Evolutionary conservation across 2,797 vertebrate species (phyloP).

Genomic region (Cheirogaleus major): DNA sequence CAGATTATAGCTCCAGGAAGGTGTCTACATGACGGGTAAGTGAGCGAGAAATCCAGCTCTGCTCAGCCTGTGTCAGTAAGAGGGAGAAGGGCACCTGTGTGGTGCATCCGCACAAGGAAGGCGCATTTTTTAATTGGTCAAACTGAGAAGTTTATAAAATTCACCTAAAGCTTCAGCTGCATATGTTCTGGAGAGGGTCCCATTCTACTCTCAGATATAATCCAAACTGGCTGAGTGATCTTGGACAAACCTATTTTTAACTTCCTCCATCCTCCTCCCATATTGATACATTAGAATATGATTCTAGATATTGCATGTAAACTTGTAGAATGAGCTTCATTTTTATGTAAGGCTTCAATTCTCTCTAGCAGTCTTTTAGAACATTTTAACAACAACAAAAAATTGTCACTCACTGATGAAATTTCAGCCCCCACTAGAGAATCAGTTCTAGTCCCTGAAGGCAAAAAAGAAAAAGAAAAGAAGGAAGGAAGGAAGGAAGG

Average conservation of each 20-base stretch:
- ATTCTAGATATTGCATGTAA: neutral
- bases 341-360: neutral
- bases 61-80: neutral
- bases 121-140: neutral
- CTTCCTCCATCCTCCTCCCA: neutral
- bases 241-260: neutral
- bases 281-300: neutral
- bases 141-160: neutral
- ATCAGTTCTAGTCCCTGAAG: neutral
- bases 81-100: no score
- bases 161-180: neutral
- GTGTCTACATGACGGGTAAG: accelerated
- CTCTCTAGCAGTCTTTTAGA: neutral
- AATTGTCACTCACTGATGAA: neutral
- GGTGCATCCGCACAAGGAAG: neutral
- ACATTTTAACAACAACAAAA: neutral
- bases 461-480: neutral
- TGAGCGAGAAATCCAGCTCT: neutral
- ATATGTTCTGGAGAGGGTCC: neutral
- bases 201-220: no score
- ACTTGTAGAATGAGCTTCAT: neutral
- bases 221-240: neutral
- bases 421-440: neutral
- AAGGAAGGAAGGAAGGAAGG: accelerated
- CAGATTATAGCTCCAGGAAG: neutral